A percentile compares a stretch with the other conserved stretches of the same genome.
These are phyloP conservation scores for Tetragnatha versicolor DNA, from an alignment of 1,140 invertebrate genomes.

Conservation along the genomic window DNA sequence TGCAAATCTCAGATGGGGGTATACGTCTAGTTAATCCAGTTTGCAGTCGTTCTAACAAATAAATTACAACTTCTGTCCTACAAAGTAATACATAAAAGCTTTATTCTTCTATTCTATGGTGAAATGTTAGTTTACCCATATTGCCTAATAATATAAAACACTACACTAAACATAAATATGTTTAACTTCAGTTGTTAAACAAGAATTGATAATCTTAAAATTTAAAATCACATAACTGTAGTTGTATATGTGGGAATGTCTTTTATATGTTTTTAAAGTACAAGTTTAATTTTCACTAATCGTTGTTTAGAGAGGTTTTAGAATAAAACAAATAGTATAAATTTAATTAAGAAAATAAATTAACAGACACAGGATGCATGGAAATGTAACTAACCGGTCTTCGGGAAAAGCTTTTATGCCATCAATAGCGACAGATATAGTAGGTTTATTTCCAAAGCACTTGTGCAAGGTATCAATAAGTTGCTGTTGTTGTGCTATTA, in stretches of 20 bases:
- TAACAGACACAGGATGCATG: background rate
- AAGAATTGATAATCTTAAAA: too few species aligned
- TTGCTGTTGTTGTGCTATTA: conserved; percentile 77
- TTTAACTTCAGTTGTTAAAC: too few species aligned
- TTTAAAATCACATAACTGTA: too few species aligned
- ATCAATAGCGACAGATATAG: conserved; percentile 79
- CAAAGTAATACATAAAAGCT: background rate
- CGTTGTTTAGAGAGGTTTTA: too few species aligned
- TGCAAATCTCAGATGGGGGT: conserved; percentile 75
- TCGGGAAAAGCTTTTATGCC: conserved; percentile 77
- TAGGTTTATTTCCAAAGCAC: conserved; percentile 81
- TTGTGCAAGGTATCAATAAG: conserved; percentile 67
- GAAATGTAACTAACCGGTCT: conserved; percentile 69
- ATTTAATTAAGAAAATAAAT: background rate
- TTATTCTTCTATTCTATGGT: background rate
- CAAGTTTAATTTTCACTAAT: too few species aligned
- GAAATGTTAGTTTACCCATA: too few species aligned
- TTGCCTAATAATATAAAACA: too few species aligned
- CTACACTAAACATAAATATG: too few species aligned
- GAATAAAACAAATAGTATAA: too few species aligned
- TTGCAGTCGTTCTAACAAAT: conserved; percentile 77
- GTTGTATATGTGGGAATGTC: too few species aligned
- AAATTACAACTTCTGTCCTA: conserved; percentile 79
- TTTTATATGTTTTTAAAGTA: too few species aligned
- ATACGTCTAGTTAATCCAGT: conserved; percentile 72